Base-by-base conservation (phyloP, 2,797 vertebrate species). In the Novumbra hubbsi region DNA sequence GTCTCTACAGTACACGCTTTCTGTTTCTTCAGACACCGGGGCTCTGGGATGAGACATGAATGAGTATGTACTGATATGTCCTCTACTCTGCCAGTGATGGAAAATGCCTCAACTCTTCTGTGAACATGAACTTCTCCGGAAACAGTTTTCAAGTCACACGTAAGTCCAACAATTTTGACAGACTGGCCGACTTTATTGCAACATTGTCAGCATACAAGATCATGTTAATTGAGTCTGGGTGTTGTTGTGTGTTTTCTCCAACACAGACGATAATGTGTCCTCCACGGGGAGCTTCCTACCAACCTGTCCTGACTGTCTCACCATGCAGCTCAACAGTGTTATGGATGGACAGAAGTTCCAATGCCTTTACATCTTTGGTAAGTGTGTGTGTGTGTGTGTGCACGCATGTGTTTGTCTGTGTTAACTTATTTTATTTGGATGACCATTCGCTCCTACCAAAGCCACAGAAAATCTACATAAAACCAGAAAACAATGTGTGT, bases 61-160 rank as follows among this genome's bases (percentile, higher is more conserved):
- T 7, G 5, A 38, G 34, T 38, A 38, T 38, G 8, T 38, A 38
- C 34, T 38, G 34, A 38, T 6, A 27, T 49, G 6, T 3, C 2
- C 6, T 49, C 41, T 28, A 24, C 6, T 50, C 45, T 50, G 48
- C 15, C 27, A 28, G 68, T 50, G 45, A 50, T 28, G 68, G 45
- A 69, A 69, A 15, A 69, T 50, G 68, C 17, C 45, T 69, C 15
- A 11, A 19, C 27, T 49, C 45, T 17, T 24, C 45, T 24, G 9
- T 11, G 45, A 69, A 69, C 41, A 69, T 69, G 68, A 69, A n/a
- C 24, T 69, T 49, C 28, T 28, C 41, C 45, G 19, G 49, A 16
- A 69, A 49, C 21, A 69, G 14, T 15, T 30, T n/a, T 16, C 68
- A 69, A 49, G 4, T 50, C 45, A 19, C 68, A 50, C 15, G 24